phyloP scores from a whole-genome alignment of 2,797 vertebrate species.

The Fistularia commersonii region DNA sequence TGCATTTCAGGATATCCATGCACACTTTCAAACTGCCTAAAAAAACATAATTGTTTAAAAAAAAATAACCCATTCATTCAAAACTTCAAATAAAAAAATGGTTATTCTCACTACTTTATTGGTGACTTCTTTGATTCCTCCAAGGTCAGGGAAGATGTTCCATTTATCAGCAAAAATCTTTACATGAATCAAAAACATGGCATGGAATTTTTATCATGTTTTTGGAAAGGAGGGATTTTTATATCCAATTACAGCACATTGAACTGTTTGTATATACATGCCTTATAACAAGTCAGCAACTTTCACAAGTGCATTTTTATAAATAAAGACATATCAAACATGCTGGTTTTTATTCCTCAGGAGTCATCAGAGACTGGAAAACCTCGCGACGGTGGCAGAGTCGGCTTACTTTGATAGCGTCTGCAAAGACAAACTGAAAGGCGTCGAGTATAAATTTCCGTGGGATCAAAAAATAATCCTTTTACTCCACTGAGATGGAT shows the following conservation, averaged over 20 bases:
- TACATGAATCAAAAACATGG: too few species aligned
- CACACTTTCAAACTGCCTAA: not conserved
- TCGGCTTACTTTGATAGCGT: constrained; percentile 56
- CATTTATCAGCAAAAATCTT: too few species aligned
- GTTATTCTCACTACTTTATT: too few species aligned
- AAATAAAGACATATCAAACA: not conserved
- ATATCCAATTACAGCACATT: too few species aligned
- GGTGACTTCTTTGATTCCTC: too few species aligned
- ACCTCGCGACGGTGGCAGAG: constrained; percentile 57
- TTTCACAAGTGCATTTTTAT: not conserved
- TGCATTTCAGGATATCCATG: not conserved
- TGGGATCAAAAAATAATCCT: constrained; percentile 52
- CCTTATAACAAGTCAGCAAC: not conserved
- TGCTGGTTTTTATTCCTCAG: constrained; percentile 48
- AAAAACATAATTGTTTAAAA: not conserved
- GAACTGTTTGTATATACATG: too few species aligned
- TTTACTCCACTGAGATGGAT: too few species aligned
- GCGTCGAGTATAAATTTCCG: constrained; percentile 58
- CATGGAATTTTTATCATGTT: too few species aligned
- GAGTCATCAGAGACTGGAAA: constrained; percentile 73
- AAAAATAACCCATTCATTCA: too few species aligned
- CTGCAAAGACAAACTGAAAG: constrained; percentile 67
- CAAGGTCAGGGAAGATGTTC: too few species aligned
- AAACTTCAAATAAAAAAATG: too few species aligned
- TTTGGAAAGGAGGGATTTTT: too few species aligned